Conservation (phyloP, 2,888 invertebrate species). For the Ypsolopha scabrella region DNA sequence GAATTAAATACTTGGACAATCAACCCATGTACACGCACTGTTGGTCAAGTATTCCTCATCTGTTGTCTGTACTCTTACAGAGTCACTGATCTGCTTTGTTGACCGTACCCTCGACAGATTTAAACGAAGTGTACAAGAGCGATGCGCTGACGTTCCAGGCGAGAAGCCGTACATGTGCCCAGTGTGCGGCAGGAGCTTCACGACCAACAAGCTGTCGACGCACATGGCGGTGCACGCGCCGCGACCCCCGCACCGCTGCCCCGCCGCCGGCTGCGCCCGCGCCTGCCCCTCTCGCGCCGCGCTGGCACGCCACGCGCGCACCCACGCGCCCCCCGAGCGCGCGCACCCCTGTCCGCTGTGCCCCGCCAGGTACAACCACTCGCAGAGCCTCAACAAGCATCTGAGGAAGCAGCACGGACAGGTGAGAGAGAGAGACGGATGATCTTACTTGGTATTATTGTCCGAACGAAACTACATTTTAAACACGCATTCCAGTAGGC, state of each 20-base stretch:
- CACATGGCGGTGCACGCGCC: slow-evolving; percentile 29
- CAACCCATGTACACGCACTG: too few species aligned
- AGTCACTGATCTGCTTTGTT: too few species aligned
- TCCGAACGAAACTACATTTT: too few species aligned
- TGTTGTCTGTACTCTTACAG: too few species aligned
- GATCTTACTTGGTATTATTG: not conserved
- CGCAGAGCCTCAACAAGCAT: slow-evolving; percentile 45
- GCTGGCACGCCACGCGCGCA: slow-evolving; percentile 17
- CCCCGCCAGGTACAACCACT: slow-evolving; percentile 29
- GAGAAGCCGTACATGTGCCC: slow-evolving; percentile 47
- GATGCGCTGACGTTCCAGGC: slow-evolving; percentile 17
- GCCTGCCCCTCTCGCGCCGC: slow-evolving; percentile 12
- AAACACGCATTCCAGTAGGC: too few species aligned
- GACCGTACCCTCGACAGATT: too few species aligned
- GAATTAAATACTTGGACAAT: too few species aligned
- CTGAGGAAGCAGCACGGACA: slow-evolving; percentile 26
- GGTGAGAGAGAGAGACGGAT: slow-evolving; percentile 11
- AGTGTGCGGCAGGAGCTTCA: slow-evolving; percentile 42
- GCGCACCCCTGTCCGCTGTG: slow-evolving; percentile 23
- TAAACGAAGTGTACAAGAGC: too few species aligned
- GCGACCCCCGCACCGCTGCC: slow-evolving; percentile 16
- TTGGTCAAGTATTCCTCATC: too few species aligned
- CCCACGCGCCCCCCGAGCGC: slow-evolving; percentile 17
- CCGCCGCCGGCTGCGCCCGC: slow-evolving; percentile 14
- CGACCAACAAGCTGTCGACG: slow-evolving; percentile 44